Evolutionary conservation across 1,140 invertebrate species (phyloP), one percentile per base, ranked within the genome.

Genomic region (Micrasema longulum): DNA sequence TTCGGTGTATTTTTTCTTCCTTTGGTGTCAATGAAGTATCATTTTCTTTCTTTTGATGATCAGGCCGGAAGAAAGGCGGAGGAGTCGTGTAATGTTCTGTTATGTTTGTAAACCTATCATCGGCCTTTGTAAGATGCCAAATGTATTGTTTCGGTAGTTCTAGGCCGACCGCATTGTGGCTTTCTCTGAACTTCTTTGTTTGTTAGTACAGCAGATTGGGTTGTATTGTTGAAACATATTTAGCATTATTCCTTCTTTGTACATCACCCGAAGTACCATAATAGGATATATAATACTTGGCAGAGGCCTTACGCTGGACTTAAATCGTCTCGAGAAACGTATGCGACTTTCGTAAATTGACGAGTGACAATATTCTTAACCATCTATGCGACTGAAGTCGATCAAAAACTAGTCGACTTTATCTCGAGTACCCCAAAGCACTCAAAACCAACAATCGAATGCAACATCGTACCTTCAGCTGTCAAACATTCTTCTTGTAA

Each of bases 91-190:
- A 63, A 63, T 63, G 57, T 43, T 43, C 22, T 41, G 57, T 45
- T 45, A 11, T 63, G 57, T 63, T 63, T 43, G 57, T 63, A 63
- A 45, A 43, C 57, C 57, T 12, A 63, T 63, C 57, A 63, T 63
- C 57, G 41, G 36, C 18, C 57, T 63, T 63, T 63, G 57, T 43
- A 18, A 22, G 16, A 18, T 38, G 57, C 57, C 57, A 63, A 11
- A 63, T 22, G 57, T 45, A 63, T 63, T 63, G 57, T 63, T 63
- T 63, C 57, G 12, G 38, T 45, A 22, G 36, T 63, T 23, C 18
- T 1, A 3, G 41, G 57, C 36, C n/a, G 41, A 1, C 20, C 18
- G 20, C 41, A 20, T 63, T 63, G 57, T 57, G 31, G 5, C 7
- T 11, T 63, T 63, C 57, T 38, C 41, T 63, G 57, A 63, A 63